Base-by-base conservation (phyloP, 2,113 vertebrate genomes). In the Daubentonia madagascariensis region DNA sequence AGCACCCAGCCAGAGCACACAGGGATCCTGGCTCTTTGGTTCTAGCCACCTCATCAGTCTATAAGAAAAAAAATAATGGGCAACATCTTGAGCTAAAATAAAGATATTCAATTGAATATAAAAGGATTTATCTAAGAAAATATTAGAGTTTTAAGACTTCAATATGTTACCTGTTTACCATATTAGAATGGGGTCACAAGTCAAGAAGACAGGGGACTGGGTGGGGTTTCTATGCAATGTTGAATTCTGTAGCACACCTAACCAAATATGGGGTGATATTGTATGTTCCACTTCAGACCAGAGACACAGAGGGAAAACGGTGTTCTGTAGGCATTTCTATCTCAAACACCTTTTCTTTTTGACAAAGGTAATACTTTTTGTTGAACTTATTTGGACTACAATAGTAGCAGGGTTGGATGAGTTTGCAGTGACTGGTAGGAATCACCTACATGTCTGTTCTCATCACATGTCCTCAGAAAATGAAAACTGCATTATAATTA, bases 401-500 rank as follows among this genome's bases (percentile, higher is more conserved):
- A 79, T 23, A 83, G 73, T 67, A 45, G 40, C 7, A 52, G 14
- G 59, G 37, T 8, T 85, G 23, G 83, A 37, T 59, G 83, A 61
- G 70, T 35, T 30, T 85, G 85, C 50, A 57, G 30, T 75, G 73
- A 93, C 23, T 80, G 84, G 59, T 37, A 86, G 22, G 70, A n/a
- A 35, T 43, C 91, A 90, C 54, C 43, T 50, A 22, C 30, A 50
- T 45, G 32, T 10, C 52, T 92, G 52, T 7, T 84, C 40, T 76
- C 54, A 13, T 76, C 43, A 92, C 35, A 16, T 72, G 83, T 67
- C 81, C 61, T 83, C 61, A 92, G 57, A 93, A 89, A 92, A 81
- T 81, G 84, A 90, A 23, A 94, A 89, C 7, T 86, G 65, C 8
- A 70, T n/a, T 93, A 94, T 94, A 76, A 92, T 96, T 48, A 76